Evolutionary conservation across 1,140 invertebrate genomes (phyloP).

Genomic region (Pygmarrhopalites habei): DNA sequence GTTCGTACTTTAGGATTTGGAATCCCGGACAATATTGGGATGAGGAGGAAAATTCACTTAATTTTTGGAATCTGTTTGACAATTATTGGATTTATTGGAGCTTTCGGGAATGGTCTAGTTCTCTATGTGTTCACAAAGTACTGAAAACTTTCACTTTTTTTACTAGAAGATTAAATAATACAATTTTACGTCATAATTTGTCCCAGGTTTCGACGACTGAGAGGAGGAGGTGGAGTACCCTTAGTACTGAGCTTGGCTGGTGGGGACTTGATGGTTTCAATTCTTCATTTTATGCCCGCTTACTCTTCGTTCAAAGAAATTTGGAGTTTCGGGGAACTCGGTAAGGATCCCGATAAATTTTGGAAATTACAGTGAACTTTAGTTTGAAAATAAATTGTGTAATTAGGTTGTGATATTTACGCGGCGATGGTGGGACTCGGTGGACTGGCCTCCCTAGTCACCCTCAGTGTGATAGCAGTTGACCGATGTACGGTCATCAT

Average conservation of each 20-base stretch:
- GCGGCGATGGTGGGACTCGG: conserved; percentile 49
- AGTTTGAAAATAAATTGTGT: no score
- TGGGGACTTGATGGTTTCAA: conserved; percentile 42
- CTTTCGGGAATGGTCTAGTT: conserved; percentile 43
- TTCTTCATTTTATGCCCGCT: conserved; percentile 45
- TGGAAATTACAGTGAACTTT: no score
- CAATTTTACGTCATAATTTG: background rate
- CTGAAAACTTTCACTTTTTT: no score
- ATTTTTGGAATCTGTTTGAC: conserved; percentile 41
- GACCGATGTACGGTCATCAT: conserved; percentile 51
- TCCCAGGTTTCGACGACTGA: conserved; percentile 38
- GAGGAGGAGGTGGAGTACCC: conserved; percentile 43
- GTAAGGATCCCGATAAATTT: conserved; percentile 40
- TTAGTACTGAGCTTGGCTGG: conserved; percentile 45
- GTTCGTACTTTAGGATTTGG: conserved; percentile 6
- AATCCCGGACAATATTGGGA: background rate
- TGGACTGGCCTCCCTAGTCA: conserved; percentile 51
- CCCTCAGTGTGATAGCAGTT: conserved; percentile 49
- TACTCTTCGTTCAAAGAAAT: conserved; percentile 44
- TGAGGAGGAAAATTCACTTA: conserved; percentile 28
- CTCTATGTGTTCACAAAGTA: conserved; percentile 45
- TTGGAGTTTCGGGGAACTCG: conserved; percentile 43
- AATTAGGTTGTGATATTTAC: conserved; percentile 51
- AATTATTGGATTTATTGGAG: conserved; percentile 41
- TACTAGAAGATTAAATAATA: no score